Base-by-base conservation (phyloP, 2,113 vertebrate species). In the Peromyscus californicus region DNA sequence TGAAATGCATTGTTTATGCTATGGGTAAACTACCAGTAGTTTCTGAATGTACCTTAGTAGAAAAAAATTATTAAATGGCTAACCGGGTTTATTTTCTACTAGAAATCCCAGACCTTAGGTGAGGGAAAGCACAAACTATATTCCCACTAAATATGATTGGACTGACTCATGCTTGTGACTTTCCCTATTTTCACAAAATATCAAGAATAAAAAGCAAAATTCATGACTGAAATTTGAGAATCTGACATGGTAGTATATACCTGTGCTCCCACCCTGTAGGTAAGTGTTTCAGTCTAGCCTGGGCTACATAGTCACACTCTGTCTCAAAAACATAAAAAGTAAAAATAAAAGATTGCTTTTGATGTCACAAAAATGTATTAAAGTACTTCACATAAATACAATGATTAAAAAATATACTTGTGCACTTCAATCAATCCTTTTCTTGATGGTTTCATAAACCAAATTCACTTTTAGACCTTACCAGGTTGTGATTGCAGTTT, bases 401-500 rank as follows among this genome's bases (percentile, higher is more conserved):
- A 85, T 76, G 16, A 75, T 51, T 51, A 51, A 59, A 36, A 94
- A 57, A 8, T 65, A 92, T 1, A 48, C 6, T 84, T 54, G 7
- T 4, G 80, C 1, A 88, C 7, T 39, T 69, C 69, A 92, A 67
- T 70, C 72, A 87, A 31, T 61, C 12, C 8, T 84, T 69, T 89
- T 79, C 4, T 67, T 45, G 15, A 12, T 57, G 5, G 10, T 36
- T 84, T 72, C 7, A 59, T 83, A 94, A 95, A 74, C n/a, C 16
- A 90, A 78, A 75, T 84, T 89, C 54, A 69, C 3, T 95, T 91
- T 91, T 74, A 74, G 29, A 91, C 9, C 15, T 5, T 48, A 39
- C 16, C 7, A 22, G n/a, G 39, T 29, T 89, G 72, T 78, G 42
- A 93, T 93, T 97, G 93, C 65, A 84, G 21, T 82, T 95, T 95